Base-by-base conservation (phyloP, 2,113 vertebrate genomes). In the Larimichthys crocea region DNA sequence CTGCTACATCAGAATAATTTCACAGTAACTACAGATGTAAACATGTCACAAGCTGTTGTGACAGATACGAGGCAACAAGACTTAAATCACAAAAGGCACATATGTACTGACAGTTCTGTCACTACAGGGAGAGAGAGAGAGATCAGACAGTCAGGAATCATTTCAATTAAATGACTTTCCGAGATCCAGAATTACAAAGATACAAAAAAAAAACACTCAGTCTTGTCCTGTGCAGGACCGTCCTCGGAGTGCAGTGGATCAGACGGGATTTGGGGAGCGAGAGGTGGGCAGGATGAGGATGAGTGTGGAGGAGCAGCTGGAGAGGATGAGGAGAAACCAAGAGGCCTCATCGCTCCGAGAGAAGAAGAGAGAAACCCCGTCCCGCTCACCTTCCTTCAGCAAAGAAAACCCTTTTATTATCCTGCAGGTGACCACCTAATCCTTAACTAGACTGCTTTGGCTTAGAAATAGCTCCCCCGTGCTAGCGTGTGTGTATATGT, bases 261-360 rank as follows among this genome's bases (percentile, higher is more conserved):
- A 97, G 76, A 89, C 94, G 1, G 96, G 95, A 52, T 87, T 96
- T n/a, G 94, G 94, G 4, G 96, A 97, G 31, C 94, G 91, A 29
- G 98, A 99, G 69, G 94, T 90, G 29, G 74, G 94, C 4, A 90
- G 98, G 4, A 94, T 96, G 1, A 94, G 97, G 48, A 99, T 99
- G 98, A 98, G 97, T 0, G 95, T 99, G 53, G 97, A 98, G 91
- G 98, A 99, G 29, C 98, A 99, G 82, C 95, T 99, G 95, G 97
- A 98, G 84, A 95, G 98, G 67, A 99, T 99, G 72, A 95, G 95
- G 80, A 95, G 97, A 16, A 98, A 98, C 89, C 97, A 98, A 44
- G 95, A 98, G 79, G 97, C 98, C 1, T 95, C 97, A 0, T 91
- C 96, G 20, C 95, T 99, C 31, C 92, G 96, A 53, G 97, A 98